Evolutionary conservation across 2,113 vertebrate genomes (phyloP), one percentile per base, ranked within the genome.

Genomic region (Crypturellus undulatus): DNA sequence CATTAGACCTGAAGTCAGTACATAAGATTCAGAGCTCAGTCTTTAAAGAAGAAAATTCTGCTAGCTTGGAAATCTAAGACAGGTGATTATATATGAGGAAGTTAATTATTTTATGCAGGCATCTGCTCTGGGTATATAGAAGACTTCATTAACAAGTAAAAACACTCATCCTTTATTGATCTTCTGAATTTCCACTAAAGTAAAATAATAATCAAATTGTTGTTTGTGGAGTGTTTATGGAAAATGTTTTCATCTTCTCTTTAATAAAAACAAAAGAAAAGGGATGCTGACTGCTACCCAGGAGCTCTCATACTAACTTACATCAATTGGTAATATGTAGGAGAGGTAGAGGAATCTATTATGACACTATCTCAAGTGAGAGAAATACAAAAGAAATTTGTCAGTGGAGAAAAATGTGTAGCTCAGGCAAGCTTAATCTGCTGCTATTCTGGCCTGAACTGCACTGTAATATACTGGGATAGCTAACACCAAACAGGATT

Each of bases 291-390:
- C 21, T 58, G 4, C 2, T 88, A 36, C 4, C 30, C 32, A 49
- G 9, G 36, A 92, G 3, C 6, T 86, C 18, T 52, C 34, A 63
- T 40, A 70, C 4, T 43, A 64, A 9, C 3, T n/a, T 43, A 9
- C 1, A 80, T 20, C 8, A 84, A 63, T 5, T 6, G 60, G 13
- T 16, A 70, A 5, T 4, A 63, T 78, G 80, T 88, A 40, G 58
- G 20, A 84, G 80, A 78, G 15, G 30, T 75, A 54, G 69, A 81
- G 73, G 15, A 90, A 80, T 73, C 77, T 24, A 10, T 84, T 73
- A 21, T 26, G 10, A 11, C 30, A 21, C 11, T 25, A 49, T 36
- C 20, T 7, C 69, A 70, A 49, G 20, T 51, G 17, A 85, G 12
- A 80, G 34, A 93, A 94, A 80, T 67, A 9, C 8, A 47, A 70